Base-by-base conservation (phyloP, 2,113 vertebrate species). In the Zosterops hypoxanthus region DNA sequence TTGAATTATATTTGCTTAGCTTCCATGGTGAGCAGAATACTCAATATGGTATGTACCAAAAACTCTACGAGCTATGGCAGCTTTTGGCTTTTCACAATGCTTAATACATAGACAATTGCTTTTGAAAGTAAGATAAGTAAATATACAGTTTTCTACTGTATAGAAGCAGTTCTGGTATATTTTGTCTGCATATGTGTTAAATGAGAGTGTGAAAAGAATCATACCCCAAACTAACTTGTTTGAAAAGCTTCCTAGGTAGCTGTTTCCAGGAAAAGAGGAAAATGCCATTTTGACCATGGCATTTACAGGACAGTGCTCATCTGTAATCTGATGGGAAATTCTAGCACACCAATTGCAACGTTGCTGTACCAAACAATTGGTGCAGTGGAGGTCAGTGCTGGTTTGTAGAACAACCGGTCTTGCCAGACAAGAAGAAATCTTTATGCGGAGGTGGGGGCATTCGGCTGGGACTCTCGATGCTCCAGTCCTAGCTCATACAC, bases 1-100 rank as follows among this genome's bases (percentile, higher is more conserved):
- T 88, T 94, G 53, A 36, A 49, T 87, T 94, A 6, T 59, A 61
- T 95, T 94, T 95, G 55, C 46, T 87, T 85, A 72, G 12, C 20
- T 89, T 88, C 50, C 34, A 16, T 25, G 22, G 34, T 59, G 70
- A 95, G 29, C 50, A 89, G 82, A 87, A 46, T 90, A 49, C 60
- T 71, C 41, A 85, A 21, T 86, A 63, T 44, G 8, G 24, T 44
- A n/a, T 0, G 1, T 80, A 71, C 39, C 44, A 83, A 88, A 61
- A 22, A 9, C 20, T 50, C 69, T 70, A 25, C 25, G 59, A 93
- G 6, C 28, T 49, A 12, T 84, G 65, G n/a, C 19, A 12, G 60
- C 71, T 86, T 81, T 69, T 20, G 36, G 31, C 50, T 87, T 70
- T 80, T 82, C 15, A 69, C 31, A 61, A 41, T 8, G 17, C 13